phyloP scores from a whole-genome alignment of 2,797 vertebrate genomes.

The Anniella stebbinsi region DNA sequence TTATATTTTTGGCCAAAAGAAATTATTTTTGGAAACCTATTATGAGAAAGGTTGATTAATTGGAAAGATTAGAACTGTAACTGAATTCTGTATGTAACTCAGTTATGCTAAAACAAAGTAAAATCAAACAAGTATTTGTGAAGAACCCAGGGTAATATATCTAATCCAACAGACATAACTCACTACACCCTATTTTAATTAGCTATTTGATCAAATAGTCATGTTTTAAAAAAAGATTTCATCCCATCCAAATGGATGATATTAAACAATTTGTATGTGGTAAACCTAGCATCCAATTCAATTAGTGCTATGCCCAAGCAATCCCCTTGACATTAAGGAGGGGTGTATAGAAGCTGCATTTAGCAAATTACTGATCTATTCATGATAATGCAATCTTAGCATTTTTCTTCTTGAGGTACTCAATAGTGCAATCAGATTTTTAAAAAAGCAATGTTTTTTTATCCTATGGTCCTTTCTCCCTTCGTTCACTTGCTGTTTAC shows the following conservation, averaged over 20 bases:
- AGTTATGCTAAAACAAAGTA: constrained; percentile 22
- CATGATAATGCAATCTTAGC: constrained; percentile 33
- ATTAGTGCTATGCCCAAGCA: constrained; percentile 1
- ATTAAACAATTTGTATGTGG: constrained; percentile 55
- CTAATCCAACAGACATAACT: constrained; percentile 19
- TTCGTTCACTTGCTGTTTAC: constrained; percentile 63
- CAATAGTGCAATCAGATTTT: constrained; percentile 79
- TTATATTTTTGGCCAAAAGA: constrained; percentile 71
- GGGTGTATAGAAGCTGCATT: constrained; percentile 1
- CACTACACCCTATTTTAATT: constrained; percentile 52
- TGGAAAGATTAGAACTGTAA: constrained; percentile 50
- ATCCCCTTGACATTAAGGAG: constrained; percentile 6
- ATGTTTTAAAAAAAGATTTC: constrained; percentile 38
- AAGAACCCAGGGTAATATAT: constrained; percentile 49
- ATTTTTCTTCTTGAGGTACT: constrained; percentile 78
- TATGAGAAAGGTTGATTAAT: constrained; percentile 33
- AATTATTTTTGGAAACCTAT: constrained; percentile 65
- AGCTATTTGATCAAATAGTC: constrained; percentile 44
- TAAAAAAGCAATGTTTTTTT: no score
- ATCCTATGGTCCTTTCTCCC: no score
- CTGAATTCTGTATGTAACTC: constrained; percentile 52
- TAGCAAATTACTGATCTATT: constrained; percentile 41
- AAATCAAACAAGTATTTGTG: constrained; percentile 51
- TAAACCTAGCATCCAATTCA: constrained; percentile 25
- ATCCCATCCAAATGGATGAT: constrained; percentile 40